Percentiles rank a stretch among this genome's conserved stretches.
Evolutionary conservation across 2,888 invertebrate species (phyloP).

Genomic region (Apantesis nais): DNA sequence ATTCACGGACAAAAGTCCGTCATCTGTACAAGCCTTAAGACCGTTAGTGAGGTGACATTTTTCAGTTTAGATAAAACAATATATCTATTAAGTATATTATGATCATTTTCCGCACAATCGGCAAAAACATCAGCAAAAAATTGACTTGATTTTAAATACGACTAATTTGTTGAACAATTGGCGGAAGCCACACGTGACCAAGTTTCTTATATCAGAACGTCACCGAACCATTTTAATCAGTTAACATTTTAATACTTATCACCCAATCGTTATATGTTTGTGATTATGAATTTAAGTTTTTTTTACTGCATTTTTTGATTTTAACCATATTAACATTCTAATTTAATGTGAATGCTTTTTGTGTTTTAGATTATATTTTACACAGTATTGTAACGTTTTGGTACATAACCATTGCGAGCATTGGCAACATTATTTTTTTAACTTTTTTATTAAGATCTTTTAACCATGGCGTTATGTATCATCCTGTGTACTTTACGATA

Average conservation of each 20-base stretch:
- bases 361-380: slow-evolving; percentile 60
- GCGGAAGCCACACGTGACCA: slow-evolving; percentile 45
- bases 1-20: not conserved
- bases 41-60: slow-evolving; percentile 41
- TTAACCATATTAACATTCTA: slow-evolving; percentile 83
- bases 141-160: slow-evolving; percentile 79
- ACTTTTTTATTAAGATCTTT: slow-evolving; percentile 21
- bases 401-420: slow-evolving; percentile 69
- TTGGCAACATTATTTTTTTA: slow-evolving; percentile 11
- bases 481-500: slow-evolving; percentile 61
- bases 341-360: slow-evolving; percentile 72
- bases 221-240: slow-evolving; percentile 75
- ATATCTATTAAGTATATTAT: slow-evolving; percentile 39
- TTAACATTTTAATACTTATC: slow-evolving; percentile 71
- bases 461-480: slow-evolving; percentile 73
- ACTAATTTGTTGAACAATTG: slow-evolving; percentile 57
- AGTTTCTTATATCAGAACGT: slow-evolving; percentile 41
- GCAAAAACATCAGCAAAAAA: slow-evolving; percentile 63
- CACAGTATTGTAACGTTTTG: slow-evolving; percentile 64
- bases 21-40: not conserved
- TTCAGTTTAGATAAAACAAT: slow-evolving; percentile 44
- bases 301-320: slow-evolving; percentile 78
- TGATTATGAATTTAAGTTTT: slow-evolving; percentile 71
- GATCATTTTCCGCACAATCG: slow-evolving; percentile 57
- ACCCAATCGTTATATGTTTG: slow-evolving; percentile 65